Conservation (phyloP, 1,140 invertebrate species). For the Drosophila quadrilineata region DNA sequence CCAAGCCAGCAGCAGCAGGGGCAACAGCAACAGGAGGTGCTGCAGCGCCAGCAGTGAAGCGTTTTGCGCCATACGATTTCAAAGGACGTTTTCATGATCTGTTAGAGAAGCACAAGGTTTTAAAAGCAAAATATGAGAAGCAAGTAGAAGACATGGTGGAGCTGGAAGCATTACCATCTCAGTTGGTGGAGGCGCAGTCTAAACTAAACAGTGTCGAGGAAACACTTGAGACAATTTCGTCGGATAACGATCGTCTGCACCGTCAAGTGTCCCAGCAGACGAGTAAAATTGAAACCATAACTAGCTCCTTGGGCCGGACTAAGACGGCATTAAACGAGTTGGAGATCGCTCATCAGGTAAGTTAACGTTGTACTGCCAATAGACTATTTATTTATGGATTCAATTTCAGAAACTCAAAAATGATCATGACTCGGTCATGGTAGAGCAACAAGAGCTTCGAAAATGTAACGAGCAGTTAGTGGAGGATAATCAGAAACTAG, state of each 20-base stretch:
- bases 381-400: background rate
- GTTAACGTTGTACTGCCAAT: background rate
- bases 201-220: no score
- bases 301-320: slow-evolving; percentile 64
- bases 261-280: slow-evolving; percentile 53
- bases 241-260: slow-evolving; percentile 54
- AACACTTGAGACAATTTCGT: slow-evolving; percentile 37
- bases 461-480: slow-evolving; percentile 51
- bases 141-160: slow-evolving; percentile 82
- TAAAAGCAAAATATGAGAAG: slow-evolving; percentile 82
- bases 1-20: slow-evolving; percentile 5
- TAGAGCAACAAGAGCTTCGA: slow-evolving; percentile 64
- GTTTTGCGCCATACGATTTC: slow-evolving; percentile 84
- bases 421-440: slow-evolving; percentile 63
- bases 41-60: slow-evolving; percentile 42
- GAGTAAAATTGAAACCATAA: slow-evolving; percentile 80
- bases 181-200: slow-evolving; percentile 45
- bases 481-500: slow-evolving; percentile 54
- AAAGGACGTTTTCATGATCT: slow-evolving; percentile 84
- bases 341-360: slow-evolving; percentile 45
- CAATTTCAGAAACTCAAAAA: slow-evolving; percentile 42
- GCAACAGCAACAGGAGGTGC: background rate
- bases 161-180: slow-evolving; percentile 81
- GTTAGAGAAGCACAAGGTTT: slow-evolving; percentile 83
- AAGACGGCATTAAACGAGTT: slow-evolving; percentile 59